Conservation (phyloP, 1,140 invertebrate species). For the Leptonema lineaticorne region DNA sequence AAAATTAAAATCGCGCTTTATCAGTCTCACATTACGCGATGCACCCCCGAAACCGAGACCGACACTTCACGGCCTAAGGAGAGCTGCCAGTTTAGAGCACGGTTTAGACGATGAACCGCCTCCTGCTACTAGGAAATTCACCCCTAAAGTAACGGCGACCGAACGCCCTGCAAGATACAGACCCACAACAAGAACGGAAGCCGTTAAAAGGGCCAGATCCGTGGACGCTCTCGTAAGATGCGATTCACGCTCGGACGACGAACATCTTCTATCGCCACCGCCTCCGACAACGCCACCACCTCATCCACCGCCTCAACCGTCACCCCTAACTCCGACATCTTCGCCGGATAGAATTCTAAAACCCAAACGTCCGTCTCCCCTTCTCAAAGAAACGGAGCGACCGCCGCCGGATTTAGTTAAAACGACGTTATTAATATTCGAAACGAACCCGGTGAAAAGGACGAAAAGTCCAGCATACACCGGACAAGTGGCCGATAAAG, state of each 20-base stretch:
- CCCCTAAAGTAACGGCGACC: constrained; percentile 48
- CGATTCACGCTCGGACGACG: constrained; percentile 49
- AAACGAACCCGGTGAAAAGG: constrained; percentile 58
- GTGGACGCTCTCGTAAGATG: constrained; percentile 75
- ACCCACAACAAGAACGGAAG: constrained; percentile 53
- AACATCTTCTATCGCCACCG: constrained; percentile 35
- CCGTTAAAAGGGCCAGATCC: constrained; percentile 79
- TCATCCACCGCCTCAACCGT: constrained; percentile 41
- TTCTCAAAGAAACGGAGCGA: constrained; percentile 76
- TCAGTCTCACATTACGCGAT: constrained; percentile 76
- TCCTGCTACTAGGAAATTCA: constrained; percentile 49
- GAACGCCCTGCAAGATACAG: constrained; percentile 55
- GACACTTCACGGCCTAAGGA: constrained; percentile 65
- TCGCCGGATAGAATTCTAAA: constrained; percentile 22
- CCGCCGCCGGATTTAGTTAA: constrained; percentile 84
- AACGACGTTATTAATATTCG: constrained; percentile 80
- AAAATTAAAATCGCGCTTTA: constrained; percentile 78
- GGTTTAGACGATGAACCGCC: constrained; percentile 69
- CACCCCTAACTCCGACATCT: constrained; percentile 14
- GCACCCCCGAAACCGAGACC: constrained; percentile 60
- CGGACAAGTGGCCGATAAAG: constrained; percentile 66
- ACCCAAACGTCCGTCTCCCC: constrained; percentile 60
- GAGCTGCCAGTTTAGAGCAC: constrained; percentile 83
- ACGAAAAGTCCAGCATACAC: constrained; percentile 47
- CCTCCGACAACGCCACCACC: constrained; percentile 42